Evolutionary conservation across 2,797 vertebrate genomes (phyloP), one percentile per base, ranked within the genome.

Genomic region (Pseudomugil gertrudae): DNA sequence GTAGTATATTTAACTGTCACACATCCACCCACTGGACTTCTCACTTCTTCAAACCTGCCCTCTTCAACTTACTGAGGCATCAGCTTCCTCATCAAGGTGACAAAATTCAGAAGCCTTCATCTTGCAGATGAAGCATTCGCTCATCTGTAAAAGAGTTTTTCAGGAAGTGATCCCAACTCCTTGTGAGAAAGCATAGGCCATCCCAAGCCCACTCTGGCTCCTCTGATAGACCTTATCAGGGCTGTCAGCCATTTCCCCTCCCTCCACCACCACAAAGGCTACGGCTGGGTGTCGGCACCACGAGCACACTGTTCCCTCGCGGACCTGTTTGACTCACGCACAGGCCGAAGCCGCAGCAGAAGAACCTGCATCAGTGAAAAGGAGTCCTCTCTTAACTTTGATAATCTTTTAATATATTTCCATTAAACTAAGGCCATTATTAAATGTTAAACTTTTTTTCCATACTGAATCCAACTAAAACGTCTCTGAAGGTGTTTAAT

Each of bases 221-320:
- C 76, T 26, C 65, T 86, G 94, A 94, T 94, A 92, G 88, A 92
- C 89, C 87, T 94, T 95, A 95, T 95, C 93, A 90, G 70, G 59
- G 69, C 81, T 7, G 63, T 78, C 94, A 94, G 92, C 87, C 79
- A 89, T 83, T 91, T 90, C 91, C 92, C 90, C 92, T 91, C 90
- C 89, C 91, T 68, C 56, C 56, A 62, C 69, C 68, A 64, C 74
- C 62, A 24, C 35, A 36, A 48, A n/a, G 47, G 58, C 57, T 48
- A 0, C 35, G 3, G 61, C 67, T 23, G 24, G 57, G 74, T 77
- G 76, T 76, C 53, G 14, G 68, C 73, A 56, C 27, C 47, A 8
- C 66, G 19, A 23, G 43, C 74, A 24, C 58, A 19, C 33, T 62
- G 23, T 17, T 52, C 53, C 45, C 27, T 57, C 13, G 3, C 33